A percentile compares a stretch with the other conserved stretches of the same genome.
Evolutionary conservation across 2,113 vertebrate genomes (phyloP).

Genomic region (Harpagus bidentatus): DNA sequence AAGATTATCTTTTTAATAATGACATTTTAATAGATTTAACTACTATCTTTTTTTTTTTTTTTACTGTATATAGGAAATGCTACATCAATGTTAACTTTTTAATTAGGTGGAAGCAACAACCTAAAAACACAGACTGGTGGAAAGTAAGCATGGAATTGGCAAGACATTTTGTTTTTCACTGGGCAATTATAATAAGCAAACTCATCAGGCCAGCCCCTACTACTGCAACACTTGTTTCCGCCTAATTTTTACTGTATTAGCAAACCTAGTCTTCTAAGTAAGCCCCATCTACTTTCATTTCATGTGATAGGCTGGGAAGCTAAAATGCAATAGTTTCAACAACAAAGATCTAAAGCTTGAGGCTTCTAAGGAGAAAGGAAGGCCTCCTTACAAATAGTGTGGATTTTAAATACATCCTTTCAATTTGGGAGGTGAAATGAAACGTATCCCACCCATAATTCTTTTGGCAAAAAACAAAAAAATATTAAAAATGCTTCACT

Average conservation of each 20-base stretch:
- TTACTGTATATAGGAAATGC: not conserved
- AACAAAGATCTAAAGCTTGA: not conserved
- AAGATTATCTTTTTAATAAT: not conserved
- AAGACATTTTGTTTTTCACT: not conserved
- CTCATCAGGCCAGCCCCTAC: not conserved
- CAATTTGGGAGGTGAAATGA: not conserved
- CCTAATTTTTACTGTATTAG: not conserved
- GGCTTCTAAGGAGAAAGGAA: not conserved
- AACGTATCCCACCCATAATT: not conserved
- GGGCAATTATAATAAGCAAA: not conserved
- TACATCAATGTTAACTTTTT: not conserved
- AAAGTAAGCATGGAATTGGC: not conserved
- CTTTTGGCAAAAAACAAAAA: accelerated
- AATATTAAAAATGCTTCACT: not conserved
- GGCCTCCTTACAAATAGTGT: not conserved
- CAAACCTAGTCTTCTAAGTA: not conserved
- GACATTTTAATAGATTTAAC: not conserved
- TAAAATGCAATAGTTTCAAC: not conserved
- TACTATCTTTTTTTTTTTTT: not conserved
- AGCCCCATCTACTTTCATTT: not conserved
- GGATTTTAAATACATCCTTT: not conserved
- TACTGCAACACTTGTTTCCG: not conserved
- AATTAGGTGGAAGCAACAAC: not conserved
- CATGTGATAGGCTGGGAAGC: not conserved
- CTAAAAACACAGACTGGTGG: not conserved